phyloP scores from a whole-genome alignment of 2,888 invertebrate genomes.

The Hermodice carunculata region DNA sequence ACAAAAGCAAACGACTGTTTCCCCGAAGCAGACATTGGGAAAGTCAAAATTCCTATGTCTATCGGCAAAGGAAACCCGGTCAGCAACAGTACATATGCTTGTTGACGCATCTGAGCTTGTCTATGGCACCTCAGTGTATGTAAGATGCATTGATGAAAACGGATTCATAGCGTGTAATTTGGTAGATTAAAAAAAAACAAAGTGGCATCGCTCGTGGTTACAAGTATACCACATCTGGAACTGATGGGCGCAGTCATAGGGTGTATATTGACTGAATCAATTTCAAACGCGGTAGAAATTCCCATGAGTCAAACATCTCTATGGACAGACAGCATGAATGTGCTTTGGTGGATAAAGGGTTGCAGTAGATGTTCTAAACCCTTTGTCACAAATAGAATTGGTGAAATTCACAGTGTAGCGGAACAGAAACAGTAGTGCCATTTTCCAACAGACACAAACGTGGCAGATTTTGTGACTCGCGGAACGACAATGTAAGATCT shows the following conservation, averaged over 20 bases:
- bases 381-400: conserved; percentile 40
- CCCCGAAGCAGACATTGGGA: conserved; percentile 21
- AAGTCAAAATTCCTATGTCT: conserved; percentile 32
- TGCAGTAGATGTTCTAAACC: conserved; percentile 27
- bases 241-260: conserved; percentile 7
- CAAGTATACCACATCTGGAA: conserved; percentile 11
- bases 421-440: conserved; percentile 14
- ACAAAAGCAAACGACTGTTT: conserved; percentile 30
- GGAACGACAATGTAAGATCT: not conserved
- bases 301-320: conserved; percentile 8
- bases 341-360: conserved; percentile 34
- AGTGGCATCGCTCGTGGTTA: not conserved
- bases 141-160: not conserved
- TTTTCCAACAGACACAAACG: conserved; percentile 15
- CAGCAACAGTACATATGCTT: not conserved
- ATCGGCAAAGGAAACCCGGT: not conserved
- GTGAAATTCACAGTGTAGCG: conserved; percentile 32
- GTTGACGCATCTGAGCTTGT: conserved; percentile 1
- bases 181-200: not conserved
- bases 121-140: conserved; percentile 2
- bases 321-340: conserved; percentile 8
- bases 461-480: conserved; percentile 11
- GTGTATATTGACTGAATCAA: not conserved
- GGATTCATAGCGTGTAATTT: no score
- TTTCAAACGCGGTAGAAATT: not conserved